phyloP scores from a whole-genome alignment of 2,797 vertebrate genomes.

The Syngnathus rostellatus region DNA sequence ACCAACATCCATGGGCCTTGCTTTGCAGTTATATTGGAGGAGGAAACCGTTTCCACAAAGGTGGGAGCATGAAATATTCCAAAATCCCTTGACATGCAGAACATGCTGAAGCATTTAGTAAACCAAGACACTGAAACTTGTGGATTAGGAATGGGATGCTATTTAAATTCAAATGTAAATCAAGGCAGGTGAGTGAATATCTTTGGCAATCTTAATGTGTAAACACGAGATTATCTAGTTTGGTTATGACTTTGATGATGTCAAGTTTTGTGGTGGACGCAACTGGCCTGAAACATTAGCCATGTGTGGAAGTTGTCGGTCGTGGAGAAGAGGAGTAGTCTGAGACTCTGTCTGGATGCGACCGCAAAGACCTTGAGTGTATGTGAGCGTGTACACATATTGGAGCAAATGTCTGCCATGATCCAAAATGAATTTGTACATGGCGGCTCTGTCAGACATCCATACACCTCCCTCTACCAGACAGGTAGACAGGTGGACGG shows the following conservation, averaged over 20 bases:
- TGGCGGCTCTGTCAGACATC: conserved; percentile 61
- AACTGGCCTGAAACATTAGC: neutral
- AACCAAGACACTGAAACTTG: too few species aligned
- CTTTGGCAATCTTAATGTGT: too few species aligned
- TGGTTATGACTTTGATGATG: neutral
- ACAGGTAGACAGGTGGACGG: conserved; percentile 61
- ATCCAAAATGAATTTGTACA: conserved; percentile 65
- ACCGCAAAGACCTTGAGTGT: conserved; percentile 57
- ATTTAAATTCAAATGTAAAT: too few species aligned
- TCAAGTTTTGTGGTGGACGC: neutral
- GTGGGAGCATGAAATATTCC: too few species aligned
- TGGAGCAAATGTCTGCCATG: conserved; percentile 52
- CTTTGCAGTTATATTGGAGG: too few species aligned
- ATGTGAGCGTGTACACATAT: conserved; percentile 28
- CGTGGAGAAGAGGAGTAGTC: conserved; percentile 24
- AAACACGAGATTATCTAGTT: neutral
- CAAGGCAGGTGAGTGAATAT: too few species aligned
- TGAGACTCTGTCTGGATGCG: conserved; percentile 24
- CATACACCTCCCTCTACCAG: conserved; percentile 35
- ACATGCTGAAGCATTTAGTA: too few species aligned
- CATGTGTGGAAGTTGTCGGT: conserved; percentile 20
- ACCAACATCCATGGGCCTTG: too few species aligned
- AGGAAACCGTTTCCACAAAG: too few species aligned
- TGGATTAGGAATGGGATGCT: too few species aligned
- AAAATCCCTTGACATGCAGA: too few species aligned